phyloP scores from a whole-genome alignment of 1,140 invertebrate species.

The Zaprionus gabonicus region DNA sequence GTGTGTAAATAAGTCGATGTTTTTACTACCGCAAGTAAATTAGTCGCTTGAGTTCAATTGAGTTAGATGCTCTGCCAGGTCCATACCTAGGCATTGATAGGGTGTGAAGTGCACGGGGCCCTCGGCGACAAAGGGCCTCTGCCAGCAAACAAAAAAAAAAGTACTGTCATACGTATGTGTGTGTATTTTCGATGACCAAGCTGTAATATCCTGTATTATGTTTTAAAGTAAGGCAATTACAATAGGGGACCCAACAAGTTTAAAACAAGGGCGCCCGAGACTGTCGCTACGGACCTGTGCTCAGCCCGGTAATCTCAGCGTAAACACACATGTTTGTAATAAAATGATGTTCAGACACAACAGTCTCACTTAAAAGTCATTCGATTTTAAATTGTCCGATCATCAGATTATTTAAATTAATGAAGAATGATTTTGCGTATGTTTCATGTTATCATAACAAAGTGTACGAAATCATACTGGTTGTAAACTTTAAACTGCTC shows the following conservation, averaged over 20 bases:
- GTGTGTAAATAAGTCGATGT: background rate
- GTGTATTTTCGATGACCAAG: too few relatives aligned
- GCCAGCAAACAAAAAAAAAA: too few relatives aligned
- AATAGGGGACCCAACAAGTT: too few relatives aligned
- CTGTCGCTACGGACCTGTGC: too few relatives aligned
- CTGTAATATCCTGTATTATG: too few relatives aligned
- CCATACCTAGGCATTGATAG: too few relatives aligned
- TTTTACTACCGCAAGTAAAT: background rate
- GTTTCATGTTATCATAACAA: background rate
- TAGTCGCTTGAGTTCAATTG: background rate
- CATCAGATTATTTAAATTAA: conserved; percentile 40
- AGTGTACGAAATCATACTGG: conserved; percentile 44
- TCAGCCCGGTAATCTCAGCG: conserved; percentile 9
- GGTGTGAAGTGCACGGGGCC: too few relatives aligned
- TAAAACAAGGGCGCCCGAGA: too few relatives aligned
- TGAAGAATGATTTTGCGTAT: conserved; percentile 19
- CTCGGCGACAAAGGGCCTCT: too few relatives aligned
- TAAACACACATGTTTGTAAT: conserved; percentile 10
- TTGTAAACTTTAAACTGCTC: conserved; percentile 57
- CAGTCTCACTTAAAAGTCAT: conserved; percentile 35
- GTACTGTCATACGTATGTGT: too few relatives aligned
- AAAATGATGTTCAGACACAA: conserved; percentile 16
- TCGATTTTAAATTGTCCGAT: conserved; percentile 56
- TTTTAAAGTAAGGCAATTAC: too few relatives aligned
- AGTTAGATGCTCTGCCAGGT: background rate